phyloP scores from a whole-genome alignment of 1,140 invertebrate genomes.

The Atopsyche davidsoni region DNA sequence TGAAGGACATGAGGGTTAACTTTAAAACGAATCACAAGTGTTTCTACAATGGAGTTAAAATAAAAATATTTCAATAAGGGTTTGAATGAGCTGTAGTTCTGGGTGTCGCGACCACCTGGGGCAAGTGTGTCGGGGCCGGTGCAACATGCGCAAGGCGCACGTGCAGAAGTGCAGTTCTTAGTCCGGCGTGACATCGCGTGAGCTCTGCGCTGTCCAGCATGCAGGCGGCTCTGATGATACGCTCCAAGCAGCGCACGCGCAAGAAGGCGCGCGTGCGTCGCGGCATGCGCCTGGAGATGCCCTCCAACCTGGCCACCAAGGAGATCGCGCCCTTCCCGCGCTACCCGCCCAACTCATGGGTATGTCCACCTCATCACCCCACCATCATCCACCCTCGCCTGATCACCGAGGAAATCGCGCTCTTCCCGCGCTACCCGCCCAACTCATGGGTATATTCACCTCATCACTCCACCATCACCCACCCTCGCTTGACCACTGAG shows the following conservation, averaged over 20 bases:
- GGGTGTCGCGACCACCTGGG: no score
- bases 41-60: no score
- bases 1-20: no score
- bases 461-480: no score
- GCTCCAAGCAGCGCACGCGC: constrained; percentile 75
- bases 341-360: constrained; percentile 73
- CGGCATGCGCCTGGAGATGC: constrained; percentile 68
- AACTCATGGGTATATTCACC: constrained; percentile 62
- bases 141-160: constrained; percentile 24
- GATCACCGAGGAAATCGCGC: constrained; percentile 74
- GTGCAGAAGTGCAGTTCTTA: constrained; percentile 2
- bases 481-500: constrained; percentile 78
- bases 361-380: constrained; percentile 48
- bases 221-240: constrained; percentile 85
- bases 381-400: constrained; percentile 80
- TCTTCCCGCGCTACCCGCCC: constrained; percentile 78
- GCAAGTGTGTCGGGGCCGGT: no score
- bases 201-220: constrained; percentile 60
- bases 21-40: no score
- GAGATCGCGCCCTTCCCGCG: constrained; percentile 76
- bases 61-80: no score
- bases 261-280: constrained; percentile 64
- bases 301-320: constrained; percentile 78
- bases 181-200: constrained; percentile 1
- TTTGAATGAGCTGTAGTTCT: no score